Evolutionary conservation across 2,888 invertebrate species (phyloP), one percentile per base, ranked within the genome.

Genomic region (Pomacea canaliculata): DNA sequence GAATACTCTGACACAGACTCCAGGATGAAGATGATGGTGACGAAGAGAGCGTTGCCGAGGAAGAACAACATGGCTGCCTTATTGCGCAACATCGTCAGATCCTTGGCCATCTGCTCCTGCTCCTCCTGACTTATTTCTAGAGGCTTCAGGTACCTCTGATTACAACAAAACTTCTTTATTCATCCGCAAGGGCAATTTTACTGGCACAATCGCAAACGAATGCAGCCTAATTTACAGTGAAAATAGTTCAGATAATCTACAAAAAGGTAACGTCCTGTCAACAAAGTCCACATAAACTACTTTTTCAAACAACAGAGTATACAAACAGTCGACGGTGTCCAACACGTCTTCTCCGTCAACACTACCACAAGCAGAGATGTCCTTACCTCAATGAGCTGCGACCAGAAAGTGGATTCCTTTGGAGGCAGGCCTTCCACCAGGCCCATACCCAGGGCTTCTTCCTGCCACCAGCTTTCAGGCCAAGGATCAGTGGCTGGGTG

Each of bases 1-100:
- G 76, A 73, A 16, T 77, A 77, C 16, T 73, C 70, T 4, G 76
- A 48, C 93, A 98, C 97, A 92, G 98, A 94, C 93, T 98, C 98
- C 91, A 98, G 94, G 92, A 98, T 94, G 93, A 98, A 97, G 88
- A 98, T 97, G 92, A 98, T 96, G 91, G 98, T 94, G 89, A 98
- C 97, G 94, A 98, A 98, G 89, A 98, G 94, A 84, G 97, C 96
- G 93, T 98, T 98, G 92, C 96, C 92, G 97, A 98, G 98, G 93
- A 98, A 96, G 94, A 98, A 98, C n/a, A 79, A 78, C 46, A 82
- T 76, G 71, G 81, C 79, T n/a, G 81, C 96, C 88, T 96, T 95
- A 93, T 98, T 96, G 91, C 98, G 94, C 89, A 98, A 93, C 91
- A 97, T 97, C 93, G 96, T 96, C 91, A 98, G 93, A 1, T 78